phyloP scores from a whole-genome alignment of 2,888 invertebrate genomes.

The Temnothorax unifasciatus region DNA sequence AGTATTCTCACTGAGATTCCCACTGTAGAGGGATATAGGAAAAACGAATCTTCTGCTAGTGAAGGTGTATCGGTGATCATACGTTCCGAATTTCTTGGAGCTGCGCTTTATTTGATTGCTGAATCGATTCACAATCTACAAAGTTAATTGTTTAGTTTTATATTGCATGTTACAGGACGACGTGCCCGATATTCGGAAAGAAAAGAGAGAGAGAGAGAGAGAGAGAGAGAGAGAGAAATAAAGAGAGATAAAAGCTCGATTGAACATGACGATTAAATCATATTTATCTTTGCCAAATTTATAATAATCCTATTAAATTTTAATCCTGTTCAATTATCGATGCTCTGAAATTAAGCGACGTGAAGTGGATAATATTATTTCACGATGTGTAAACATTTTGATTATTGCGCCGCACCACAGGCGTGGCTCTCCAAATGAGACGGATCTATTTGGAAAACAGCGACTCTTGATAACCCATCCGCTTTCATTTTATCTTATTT shows the following conservation, averaged over 20 bases:
- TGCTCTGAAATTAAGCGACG: not conserved
- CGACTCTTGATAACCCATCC: not conserved
- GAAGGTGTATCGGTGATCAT: not conserved
- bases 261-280: not conserved
- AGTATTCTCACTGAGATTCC: not conserved
- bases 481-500: not conserved
- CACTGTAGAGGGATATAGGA: not conserved
- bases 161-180: not conserved
- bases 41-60: not conserved
- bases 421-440: not conserved
- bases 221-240: not conserved
- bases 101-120: not conserved
- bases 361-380: slow-evolving; percentile 6
- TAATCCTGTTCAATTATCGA: not conserved
- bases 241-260: not conserved
- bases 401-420: too few species aligned
- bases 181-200: not conserved
- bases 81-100: not conserved
- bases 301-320: not conserved
- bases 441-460: not conserved
- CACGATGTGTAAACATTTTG: not conserved
- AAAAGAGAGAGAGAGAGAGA: not conserved
- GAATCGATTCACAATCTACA: not conserved
- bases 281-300: not conserved
- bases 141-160: not conserved